Percentiles rank a stretch among this genome's conserved stretches.
Conservation (phyloP, 2,888 invertebrate genomes). For the Nomada goodeniana region DNA sequence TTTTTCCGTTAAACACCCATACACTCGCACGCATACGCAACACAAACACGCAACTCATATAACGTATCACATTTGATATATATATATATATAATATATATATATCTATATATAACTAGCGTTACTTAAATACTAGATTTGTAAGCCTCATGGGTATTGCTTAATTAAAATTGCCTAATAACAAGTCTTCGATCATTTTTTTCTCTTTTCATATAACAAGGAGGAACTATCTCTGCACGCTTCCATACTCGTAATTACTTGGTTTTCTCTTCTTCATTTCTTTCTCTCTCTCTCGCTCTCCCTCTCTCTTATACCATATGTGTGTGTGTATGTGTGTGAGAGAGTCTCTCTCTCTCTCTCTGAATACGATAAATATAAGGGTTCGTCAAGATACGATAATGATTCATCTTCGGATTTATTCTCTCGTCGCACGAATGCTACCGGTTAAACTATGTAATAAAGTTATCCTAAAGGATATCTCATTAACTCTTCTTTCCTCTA, state of each 20-base stretch:
- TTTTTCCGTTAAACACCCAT: not conserved
- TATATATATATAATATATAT: slow-evolving; percentile 67
- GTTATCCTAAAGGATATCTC: slow-evolving; percentile 41
- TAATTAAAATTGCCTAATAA: slow-evolving; percentile 82
- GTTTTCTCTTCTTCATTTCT: not conserved
- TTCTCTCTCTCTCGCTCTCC: slow-evolving; percentile 4
- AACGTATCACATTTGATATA: slow-evolving; percentile 71
- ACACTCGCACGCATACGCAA: slow-evolving; percentile 5
- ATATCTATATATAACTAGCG: slow-evolving; percentile 71
- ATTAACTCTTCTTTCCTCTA: not conserved
- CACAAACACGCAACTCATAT: slow-evolving; percentile 67
- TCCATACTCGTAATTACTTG: slow-evolving; percentile 65
- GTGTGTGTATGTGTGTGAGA: slow-evolving; percentile 32
- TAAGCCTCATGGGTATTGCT: slow-evolving; percentile 82
- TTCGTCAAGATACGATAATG: slow-evolving; percentile 48
- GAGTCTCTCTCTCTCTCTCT: slow-evolving; percentile 45
- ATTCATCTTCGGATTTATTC: slow-evolving; percentile 52
- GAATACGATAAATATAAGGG: slow-evolving; percentile 56
- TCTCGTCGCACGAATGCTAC: slow-evolving; percentile 41
- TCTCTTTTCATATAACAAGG: slow-evolving; percentile 76
- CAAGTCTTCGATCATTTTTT: slow-evolving; percentile 77
- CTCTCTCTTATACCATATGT: slow-evolving; percentile 65
- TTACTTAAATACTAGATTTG: slow-evolving; percentile 75
- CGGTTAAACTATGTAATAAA: slow-evolving; percentile 46
- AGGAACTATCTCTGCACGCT: slow-evolving; percentile 82